Evolutionary conservation across 53 echinoderm and acorn worm species (phyloP), one percentile per base, ranked within the genome.

Genomic region (Patiria pectinifera): DNA sequence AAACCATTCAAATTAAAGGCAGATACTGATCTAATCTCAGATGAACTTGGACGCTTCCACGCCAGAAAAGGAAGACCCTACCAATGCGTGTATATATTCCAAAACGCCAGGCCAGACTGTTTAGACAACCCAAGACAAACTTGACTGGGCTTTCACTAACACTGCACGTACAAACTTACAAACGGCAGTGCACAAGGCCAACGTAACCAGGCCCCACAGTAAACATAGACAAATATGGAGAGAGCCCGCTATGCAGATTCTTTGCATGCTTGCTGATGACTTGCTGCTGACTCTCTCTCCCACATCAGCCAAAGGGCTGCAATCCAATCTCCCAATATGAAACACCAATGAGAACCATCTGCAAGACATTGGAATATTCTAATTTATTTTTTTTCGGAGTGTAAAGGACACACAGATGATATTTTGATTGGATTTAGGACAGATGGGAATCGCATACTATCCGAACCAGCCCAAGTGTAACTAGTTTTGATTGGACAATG

Each of bases 201-300:
- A 80, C 47, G 35, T 53, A 53, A 53, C 53, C 53, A 53, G 90
- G 90, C 80, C 86, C 88, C 90, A 87, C 87, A 90, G 90, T 90
- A 90, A 90, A 90, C 90, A 90, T 80, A 90, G 90, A 90, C 90
- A 90, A 80, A 90, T 90, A 90, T 90, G 90, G 90, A 90, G 90
- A 80, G 90, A 46, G 90, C 90, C 90, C 45, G 81, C 90, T 80
- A 90, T 90, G 90, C 80, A 62, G 90, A 90, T 90, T 90, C 90
- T 90, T 90, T 80, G 81, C 90, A 90, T 90, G 90, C 90, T 90
- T 90, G 90, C 53, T 53, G 6, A 43, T 66, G 49, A 47, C 90
- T 90, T 81, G 90, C 6, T 53, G 90, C 66, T 62, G 77, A 66
- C 66, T 72, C 53, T 76, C 58, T 1, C 53, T 53, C 53, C 53